Evolutionary conservation across 2,888 invertebrate genomes (phyloP).

Genomic region (Gymnosoma rotundatum): DNA sequence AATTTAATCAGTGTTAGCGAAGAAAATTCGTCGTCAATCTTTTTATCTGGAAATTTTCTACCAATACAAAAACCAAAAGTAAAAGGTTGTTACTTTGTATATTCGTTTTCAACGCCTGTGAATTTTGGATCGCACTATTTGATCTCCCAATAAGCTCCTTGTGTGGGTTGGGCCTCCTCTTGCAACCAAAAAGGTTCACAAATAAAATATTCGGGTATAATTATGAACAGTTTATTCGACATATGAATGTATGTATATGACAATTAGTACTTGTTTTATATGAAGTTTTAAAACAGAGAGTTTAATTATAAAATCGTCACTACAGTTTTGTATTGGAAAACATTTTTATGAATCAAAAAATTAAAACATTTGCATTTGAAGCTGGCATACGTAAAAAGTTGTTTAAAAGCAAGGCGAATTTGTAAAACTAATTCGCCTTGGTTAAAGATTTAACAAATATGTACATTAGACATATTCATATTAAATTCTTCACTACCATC

Average conservation of each 20-base stretch:
- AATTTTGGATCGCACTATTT: constrained; percentile 63
- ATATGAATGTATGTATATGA: too few relatives aligned
- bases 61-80: constrained; percentile 65
- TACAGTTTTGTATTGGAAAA: too few relatives aligned
- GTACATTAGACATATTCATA: too few relatives aligned
- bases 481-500: too few relatives aligned
- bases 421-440: too few relatives aligned
- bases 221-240: constrained; percentile 20
- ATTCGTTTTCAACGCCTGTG: constrained; percentile 70
- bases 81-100: constrained; percentile 68
- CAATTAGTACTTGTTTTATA: not conserved
- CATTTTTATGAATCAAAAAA: too few relatives aligned
- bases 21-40: constrained; percentile 71
- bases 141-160: constrained; percentile 67
- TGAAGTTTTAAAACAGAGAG: too few relatives aligned
- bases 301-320: too few relatives aligned
- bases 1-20: constrained; percentile 46
- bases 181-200: constrained; percentile 37
- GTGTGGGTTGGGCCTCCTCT: constrained; percentile 61
- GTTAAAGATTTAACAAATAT: too few relatives aligned
- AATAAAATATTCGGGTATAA: constrained; percentile 15
- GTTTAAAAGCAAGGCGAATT: too few relatives aligned
- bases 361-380: too few relatives aligned
- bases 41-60: constrained; percentile 68
- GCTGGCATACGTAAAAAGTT: too few relatives aligned